Evolutionary conservation across 2,113 vertebrate species (phyloP).

Genomic region (Mellivora capensis): DNA sequence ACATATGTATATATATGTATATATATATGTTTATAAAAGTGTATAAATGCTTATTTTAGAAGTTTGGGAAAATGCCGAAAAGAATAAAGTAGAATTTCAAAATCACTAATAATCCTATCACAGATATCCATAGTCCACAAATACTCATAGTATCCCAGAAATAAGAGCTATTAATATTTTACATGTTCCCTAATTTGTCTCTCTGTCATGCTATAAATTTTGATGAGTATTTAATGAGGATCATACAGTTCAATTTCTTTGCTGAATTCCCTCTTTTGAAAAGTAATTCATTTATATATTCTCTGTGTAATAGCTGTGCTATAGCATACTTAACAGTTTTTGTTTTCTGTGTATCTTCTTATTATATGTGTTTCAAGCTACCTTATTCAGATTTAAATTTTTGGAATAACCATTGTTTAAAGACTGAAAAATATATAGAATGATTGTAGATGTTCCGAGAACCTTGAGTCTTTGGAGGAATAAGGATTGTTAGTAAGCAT

Average conservation of each 20-base stretch:
- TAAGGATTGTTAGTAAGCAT: not conserved
- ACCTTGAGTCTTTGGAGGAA: not conserved
- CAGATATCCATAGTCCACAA: not conserved
- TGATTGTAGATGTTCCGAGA: not conserved
- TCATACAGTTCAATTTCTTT: not conserved
- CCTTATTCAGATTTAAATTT: not conserved
- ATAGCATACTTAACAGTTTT: not conserved
- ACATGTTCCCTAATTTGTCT: not conserved
- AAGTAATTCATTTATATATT: not conserved
- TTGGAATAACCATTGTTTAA: not conserved
- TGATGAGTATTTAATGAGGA: not conserved
- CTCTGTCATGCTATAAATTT: not conserved
- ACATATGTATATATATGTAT: too few relatives aligned
- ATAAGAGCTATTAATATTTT: not conserved
- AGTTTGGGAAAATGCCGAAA: not conserved
- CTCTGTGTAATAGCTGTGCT: not conserved
- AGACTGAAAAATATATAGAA: not conserved
- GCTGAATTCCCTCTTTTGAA: not conserved
- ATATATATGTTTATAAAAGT: not conserved
- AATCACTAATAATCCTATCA: not conserved
- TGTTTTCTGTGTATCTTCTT: not conserved
- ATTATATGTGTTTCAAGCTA: not conserved
- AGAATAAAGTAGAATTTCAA: not conserved
- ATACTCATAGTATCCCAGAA: not conserved
- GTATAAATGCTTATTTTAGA: not conserved